Evolutionary conservation across 2,113 vertebrate genomes (phyloP).

Genomic region (Clinocottus analis): DNA sequence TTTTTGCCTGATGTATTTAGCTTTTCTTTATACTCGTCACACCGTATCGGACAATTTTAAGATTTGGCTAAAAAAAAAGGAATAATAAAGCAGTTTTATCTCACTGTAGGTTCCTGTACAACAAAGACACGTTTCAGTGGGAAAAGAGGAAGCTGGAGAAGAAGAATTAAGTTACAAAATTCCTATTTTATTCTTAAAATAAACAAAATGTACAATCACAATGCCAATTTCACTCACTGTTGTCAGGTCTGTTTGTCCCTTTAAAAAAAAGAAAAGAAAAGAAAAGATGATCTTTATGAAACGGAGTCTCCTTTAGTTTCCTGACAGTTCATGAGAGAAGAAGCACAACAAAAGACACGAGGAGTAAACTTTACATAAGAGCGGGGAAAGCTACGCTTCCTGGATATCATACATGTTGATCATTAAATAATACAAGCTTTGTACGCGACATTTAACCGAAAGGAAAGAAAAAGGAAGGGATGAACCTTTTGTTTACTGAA

Average conservation of each 20-base stretch:
- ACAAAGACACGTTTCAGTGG: background rate
- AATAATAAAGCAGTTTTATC: background rate
- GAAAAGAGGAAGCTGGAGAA: conserved; percentile 22
- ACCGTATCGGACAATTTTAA: too few relatives aligned
- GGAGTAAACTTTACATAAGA: conserved; percentile 73
- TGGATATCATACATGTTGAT: conserved; percentile 76
- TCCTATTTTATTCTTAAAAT: conserved; percentile 84
- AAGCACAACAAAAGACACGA: conserved; percentile 72
- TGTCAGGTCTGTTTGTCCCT: conserved; percentile 79
- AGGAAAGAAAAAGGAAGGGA: conserved; percentile 14
- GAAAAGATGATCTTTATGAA: conserved; percentile 67
- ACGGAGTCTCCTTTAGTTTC: conserved; percentile 54
- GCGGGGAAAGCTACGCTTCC: conserved; percentile 67
- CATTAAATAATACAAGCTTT: conserved; percentile 76
- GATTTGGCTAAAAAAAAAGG: background rate
- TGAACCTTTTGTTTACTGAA: conserved; percentile 32
- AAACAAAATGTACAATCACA: conserved; percentile 82
- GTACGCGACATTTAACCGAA: conserved; percentile 55
- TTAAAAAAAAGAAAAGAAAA: conserved; percentile 53
- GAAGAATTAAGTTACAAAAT: conserved; percentile 72
- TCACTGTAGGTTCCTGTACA: background rate
- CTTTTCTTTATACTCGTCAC: too few relatives aligned
- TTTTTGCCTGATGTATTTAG: too few relatives aligned
- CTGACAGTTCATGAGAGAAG: conserved; percentile 76
- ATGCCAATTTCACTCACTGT: conserved; percentile 85